Conservation (phyloP, 2,113 vertebrate species). For the Euleptes europaea region DNA sequence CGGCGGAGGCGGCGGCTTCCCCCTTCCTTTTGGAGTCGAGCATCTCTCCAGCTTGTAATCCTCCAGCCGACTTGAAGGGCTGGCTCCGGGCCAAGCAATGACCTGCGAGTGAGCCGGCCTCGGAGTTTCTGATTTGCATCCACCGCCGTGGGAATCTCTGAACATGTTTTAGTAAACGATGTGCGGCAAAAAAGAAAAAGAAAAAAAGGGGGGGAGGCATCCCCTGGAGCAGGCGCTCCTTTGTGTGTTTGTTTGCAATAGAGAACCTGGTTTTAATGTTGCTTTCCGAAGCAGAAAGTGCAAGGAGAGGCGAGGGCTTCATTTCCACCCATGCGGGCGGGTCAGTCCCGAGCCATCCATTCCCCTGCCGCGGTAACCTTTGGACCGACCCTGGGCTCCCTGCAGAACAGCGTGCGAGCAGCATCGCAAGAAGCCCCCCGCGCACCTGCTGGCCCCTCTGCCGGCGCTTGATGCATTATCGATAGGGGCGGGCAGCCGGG, state of each 20-base stretch:
- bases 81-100: background rate
- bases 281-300: slow-evolving; percentile 13
- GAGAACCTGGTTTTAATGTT: background rate
- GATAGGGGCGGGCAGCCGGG: slow-evolving; percentile 1
- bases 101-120: background rate
- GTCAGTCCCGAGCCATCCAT: background rate
- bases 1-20: background rate
- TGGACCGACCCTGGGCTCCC: background rate
- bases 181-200: background rate
- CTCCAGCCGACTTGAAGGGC: background rate
- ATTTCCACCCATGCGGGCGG: background rate
- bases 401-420: background rate
- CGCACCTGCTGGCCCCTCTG: slow-evolving; percentile 45
- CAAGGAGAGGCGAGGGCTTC: slow-evolving; percentile 2
- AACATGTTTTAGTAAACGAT: background rate
- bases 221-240: background rate
- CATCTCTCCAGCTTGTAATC: slow-evolving; percentile 1
- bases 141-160: background rate
- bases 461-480: slow-evolving; percentile 28
- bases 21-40: background rate
- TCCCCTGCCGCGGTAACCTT: background rate
- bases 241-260: background rate
- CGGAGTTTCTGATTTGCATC: background rate
- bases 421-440: slow-evolving; percentile 50
- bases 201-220: background rate